Base-by-base conservation (phyloP, 2,888 invertebrate genomes). In the Diaprepes abbreviatus region DNA sequence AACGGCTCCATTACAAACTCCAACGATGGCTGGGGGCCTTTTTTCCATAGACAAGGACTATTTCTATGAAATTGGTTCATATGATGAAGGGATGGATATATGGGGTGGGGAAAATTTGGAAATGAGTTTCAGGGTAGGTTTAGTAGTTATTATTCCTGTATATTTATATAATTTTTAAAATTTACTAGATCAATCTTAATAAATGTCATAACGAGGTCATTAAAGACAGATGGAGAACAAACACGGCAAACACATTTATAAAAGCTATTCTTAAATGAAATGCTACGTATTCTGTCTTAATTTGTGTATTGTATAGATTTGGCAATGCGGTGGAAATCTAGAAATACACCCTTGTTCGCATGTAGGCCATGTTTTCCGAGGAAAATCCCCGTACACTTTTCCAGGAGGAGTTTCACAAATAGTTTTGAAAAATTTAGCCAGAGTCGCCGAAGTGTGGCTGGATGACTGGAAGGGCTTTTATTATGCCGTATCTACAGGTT, bases 381-480 rank as follows among this genome's bases (percentile, higher is more conserved):
- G 97, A 90, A 95, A 96, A 86, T 96, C 97, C 74, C 99, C 99
- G 58, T 99, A 99, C 87, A 94, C 96, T 75, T 98, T 99, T 91
- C 99, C 99, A 70, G 99, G 99, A 79, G 99, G 98, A 76, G 96
- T 96, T 77, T 94, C 94, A 85, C 94, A 94, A 86, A 93, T 98
- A 82, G 97, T 98, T 80, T 92, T 98, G 80, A 96, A 97, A 88
- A 99, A 99, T 88, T 96, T 98, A 78, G 96, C 97, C 80, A 90
- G 99, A 81, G 97, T 98, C 80, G 98, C 98, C 80, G 96, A 97
- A 86, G 99, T 99, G 81, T 99, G 99, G 99, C 94, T 99, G 93
- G 99, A 99, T 91, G 97, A 98, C 86, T 98, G 98, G 94, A 93
- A 96, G 86, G 96, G 96, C 88, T 97, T 97, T 92, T 97, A 96